phyloP scores from a whole-genome alignment of 2,888 invertebrate species.

The Ditula angustiorana region DNA sequence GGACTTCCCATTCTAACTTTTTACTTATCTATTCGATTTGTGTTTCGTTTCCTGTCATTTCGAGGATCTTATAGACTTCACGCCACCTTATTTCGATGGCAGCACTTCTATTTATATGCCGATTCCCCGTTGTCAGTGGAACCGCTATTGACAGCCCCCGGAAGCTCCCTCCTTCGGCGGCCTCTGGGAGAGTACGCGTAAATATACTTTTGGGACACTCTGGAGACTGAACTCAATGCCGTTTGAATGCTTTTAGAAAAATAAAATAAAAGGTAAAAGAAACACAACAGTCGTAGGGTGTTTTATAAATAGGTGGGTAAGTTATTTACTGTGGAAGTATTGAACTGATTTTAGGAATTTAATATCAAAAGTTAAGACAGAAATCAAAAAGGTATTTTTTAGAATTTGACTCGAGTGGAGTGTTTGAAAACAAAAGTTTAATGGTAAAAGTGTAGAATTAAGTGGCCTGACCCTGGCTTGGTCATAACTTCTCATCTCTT shows the following conservation, averaged over 20 bases:
- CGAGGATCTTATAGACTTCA: neutral
- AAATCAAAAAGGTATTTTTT: too few relatives aligned
- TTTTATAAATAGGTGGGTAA: too few relatives aligned
- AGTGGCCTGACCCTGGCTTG: too few relatives aligned
- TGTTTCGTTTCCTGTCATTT: neutral
- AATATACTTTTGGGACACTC: slow-evolving; percentile 7
- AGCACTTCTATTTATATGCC: slow-evolving; percentile 5
- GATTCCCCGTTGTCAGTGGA: neutral
- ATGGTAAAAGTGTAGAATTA: too few relatives aligned
- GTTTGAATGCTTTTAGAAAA: neutral
- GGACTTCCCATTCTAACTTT: neutral
- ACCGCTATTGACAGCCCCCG: slow-evolving; percentile 10
- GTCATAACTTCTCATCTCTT: too few relatives aligned
- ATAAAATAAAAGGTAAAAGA: neutral
- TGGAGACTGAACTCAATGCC: neutral
- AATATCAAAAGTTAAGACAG: neutral
- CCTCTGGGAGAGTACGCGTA: neutral
- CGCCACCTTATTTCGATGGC: neutral
- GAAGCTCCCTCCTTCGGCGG: slow-evolving; percentile 2
- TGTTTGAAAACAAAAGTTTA: too few relatives aligned
- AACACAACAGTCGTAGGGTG: neutral
- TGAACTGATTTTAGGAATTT: neutral
- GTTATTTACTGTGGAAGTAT: neutral
- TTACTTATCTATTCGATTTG: neutral
- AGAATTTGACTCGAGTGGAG: too few relatives aligned